Conservation (phyloP, 2,113 vertebrate genomes). For the Ondatra zibethicus region DNA sequence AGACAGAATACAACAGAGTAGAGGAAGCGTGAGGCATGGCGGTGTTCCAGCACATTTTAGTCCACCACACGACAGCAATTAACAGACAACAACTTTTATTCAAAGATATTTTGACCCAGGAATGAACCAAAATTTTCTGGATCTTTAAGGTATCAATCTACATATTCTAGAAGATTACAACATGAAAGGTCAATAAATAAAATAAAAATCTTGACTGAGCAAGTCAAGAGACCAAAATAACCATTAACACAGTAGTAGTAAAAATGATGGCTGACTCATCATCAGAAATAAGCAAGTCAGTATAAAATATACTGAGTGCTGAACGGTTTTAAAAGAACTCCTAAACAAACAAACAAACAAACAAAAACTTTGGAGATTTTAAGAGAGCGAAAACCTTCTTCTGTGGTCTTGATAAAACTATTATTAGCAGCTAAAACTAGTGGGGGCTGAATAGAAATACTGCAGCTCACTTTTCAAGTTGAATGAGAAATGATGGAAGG, state of each 20-base stretch:
- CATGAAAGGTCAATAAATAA: neutral
- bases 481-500: constrained; percentile 3
- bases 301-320: neutral
- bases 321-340: neutral
- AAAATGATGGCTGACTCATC: neutral
- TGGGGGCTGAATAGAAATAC: neutral
- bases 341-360: neutral
- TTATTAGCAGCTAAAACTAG: constrained; percentile 16
- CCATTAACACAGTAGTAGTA: neutral
- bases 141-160: neutral
- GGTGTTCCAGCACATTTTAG: neutral
- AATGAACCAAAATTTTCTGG: neutral
- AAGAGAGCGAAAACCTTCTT: neutral
- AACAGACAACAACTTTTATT: neutral
- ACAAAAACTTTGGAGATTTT: neutral
- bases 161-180: neutral
- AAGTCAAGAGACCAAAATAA: neutral
- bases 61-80: neutral
- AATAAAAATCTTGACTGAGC: neutral
- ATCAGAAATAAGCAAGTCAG: neutral
- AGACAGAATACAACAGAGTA: neutral
- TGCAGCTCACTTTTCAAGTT: neutral
- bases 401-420: neutral
- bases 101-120: neutral
- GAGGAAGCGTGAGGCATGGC: neutral